These are phyloP conservation scores for Danio kyathit DNA, from an alignment of 2,797 vertebrate genomes.

Conservation along the genomic window DNA sequence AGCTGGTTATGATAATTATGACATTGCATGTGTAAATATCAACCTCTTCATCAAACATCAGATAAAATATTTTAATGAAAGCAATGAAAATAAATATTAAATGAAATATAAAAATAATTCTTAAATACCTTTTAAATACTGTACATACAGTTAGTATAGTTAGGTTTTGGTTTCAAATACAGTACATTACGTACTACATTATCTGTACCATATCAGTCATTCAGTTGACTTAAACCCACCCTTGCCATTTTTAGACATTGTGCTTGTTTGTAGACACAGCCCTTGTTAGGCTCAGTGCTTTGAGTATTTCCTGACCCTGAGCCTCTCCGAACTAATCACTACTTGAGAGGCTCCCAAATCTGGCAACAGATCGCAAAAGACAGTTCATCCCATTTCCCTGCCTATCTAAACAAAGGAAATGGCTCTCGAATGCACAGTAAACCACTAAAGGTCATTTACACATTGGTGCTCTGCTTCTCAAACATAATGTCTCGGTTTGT, in stretches of 20 bases:
- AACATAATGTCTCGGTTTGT: slow-evolving; percentile 75
- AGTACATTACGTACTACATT: background rate
- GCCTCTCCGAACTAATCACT: slow-evolving; percentile 24
- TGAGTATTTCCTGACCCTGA: slow-evolving; percentile 25
- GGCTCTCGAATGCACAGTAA: slow-evolving; percentile 33
- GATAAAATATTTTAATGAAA: slow-evolving; percentile 37
- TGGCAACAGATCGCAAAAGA: slow-evolving; percentile 22
- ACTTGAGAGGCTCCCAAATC: slow-evolving; percentile 16
- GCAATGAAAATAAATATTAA: slow-evolving; percentile 53
- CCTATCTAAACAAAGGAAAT: slow-evolving; percentile 52
- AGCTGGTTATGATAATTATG: too few relatives aligned
- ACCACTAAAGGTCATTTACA: slow-evolving; percentile 11
- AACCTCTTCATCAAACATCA: too few relatives aligned
- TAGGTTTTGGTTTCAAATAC: slow-evolving; percentile 1
- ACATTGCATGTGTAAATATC: too few relatives aligned
- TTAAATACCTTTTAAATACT: slow-evolving; percentile 48
- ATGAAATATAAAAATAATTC: slow-evolving; percentile 20
- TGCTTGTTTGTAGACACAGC: background rate
- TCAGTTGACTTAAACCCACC: background rate
- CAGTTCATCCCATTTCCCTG: slow-evolving; percentile 42
- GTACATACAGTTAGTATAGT: slow-evolving; percentile 24
- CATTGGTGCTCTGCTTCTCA: slow-evolving; percentile 59
- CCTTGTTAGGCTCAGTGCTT: background rate
- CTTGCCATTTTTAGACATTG: background rate
- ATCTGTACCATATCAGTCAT: slow-evolving; percentile 34